These are phyloP conservation scores for Aradus depressus DNA, from an alignment of 2,888 invertebrate genomes.

Conservation along the genomic window DNA sequence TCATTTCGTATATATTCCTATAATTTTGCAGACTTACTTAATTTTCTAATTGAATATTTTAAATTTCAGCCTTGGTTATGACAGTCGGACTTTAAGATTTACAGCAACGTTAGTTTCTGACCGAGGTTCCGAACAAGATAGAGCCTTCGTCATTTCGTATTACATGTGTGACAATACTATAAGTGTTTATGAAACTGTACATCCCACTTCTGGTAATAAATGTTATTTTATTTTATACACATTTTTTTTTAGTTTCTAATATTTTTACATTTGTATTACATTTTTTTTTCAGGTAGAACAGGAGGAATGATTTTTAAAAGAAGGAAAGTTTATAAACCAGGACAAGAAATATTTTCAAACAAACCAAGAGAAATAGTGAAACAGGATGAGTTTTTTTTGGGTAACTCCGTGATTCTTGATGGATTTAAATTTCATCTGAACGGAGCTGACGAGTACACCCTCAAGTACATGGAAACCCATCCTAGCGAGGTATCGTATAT, in stretches of 20 bases:
- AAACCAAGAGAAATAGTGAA: constrained; percentile 63
- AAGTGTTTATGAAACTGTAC: constrained; percentile 65
- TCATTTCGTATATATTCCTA: too few species aligned
- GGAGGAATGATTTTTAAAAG: constrained; percentile 42
- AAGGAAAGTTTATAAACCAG: constrained; percentile 56
- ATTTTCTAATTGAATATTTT: constrained; percentile 17
- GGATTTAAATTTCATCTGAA: constrained; percentile 66
- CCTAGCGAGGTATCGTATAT: constrained; percentile 60
- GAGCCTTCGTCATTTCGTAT: constrained; percentile 71
- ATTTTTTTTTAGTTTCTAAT: too few species aligned
- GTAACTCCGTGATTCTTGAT: constrained; percentile 63
- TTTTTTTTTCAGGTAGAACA: constrained; percentile 9
- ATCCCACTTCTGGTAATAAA: constrained; percentile 54
- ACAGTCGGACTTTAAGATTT: constrained; percentile 68
- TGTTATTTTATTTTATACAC: too few species aligned
- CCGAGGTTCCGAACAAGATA: constrained; percentile 49
- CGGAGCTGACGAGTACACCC: constrained; percentile 75
- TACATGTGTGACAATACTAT: constrained; percentile 74
- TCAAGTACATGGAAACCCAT: constrained; percentile 76
- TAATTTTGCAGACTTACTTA: too few species aligned
- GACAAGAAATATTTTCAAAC: constrained; percentile 52
- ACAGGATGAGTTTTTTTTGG: constrained; percentile 73
- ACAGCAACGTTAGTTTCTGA: constrained; percentile 64
- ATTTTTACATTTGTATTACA: neutral
- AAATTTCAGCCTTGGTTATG: constrained; percentile 49